A percentile compares a stretch with the other conserved stretches of the same genome.
Evolutionary conservation across 2,113 vertebrate species (phyloP).

Genomic region (Brachyhypopomus gauderio): DNA sequence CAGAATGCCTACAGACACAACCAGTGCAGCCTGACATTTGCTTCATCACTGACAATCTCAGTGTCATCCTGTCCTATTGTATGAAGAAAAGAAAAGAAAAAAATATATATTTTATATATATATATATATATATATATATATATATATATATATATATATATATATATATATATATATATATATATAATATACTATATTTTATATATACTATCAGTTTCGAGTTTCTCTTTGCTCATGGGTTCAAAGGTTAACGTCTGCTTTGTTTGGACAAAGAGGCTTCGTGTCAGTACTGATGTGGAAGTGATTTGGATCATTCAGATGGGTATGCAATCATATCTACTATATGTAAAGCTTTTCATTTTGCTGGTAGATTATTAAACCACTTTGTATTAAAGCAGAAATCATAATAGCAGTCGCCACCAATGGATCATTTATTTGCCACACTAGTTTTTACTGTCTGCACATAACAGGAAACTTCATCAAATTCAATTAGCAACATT

Average conservation of each 20-base stretch:
- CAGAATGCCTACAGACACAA: conserved; percentile 56
- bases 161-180: too few relatives aligned
- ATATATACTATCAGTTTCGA: neutral
- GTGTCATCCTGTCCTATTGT: conserved; percentile 51
- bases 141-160: too few relatives aligned
- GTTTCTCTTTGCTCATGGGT: conserved; percentile 14
- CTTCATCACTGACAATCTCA: conserved; percentile 46
- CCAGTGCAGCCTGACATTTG: conserved; percentile 49
- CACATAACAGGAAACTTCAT: conserved; percentile 31
- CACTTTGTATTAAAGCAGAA: conserved; percentile 31
- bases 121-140: too few relatives aligned
- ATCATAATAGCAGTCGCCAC: conserved; percentile 19
- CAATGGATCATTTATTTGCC: conserved; percentile 15
- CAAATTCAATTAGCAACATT: neutral
- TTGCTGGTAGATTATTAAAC: conserved; percentile 13
- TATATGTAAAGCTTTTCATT: neutral
- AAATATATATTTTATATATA: too few relatives aligned
- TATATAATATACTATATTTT: too few relatives aligned
- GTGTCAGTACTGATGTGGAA: neutral
- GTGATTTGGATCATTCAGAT: neutral
- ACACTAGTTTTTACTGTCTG: conserved; percentile 33
- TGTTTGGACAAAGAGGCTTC: neutral
- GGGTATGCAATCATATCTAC: neutral
- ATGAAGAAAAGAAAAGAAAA: conserved; percentile 47
- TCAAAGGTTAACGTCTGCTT: conserved; percentile 48